These are phyloP conservation scores for Lasioglossum pauxillum DNA, from an alignment of 2,888 invertebrate species.

Conservation along the genomic window DNA sequence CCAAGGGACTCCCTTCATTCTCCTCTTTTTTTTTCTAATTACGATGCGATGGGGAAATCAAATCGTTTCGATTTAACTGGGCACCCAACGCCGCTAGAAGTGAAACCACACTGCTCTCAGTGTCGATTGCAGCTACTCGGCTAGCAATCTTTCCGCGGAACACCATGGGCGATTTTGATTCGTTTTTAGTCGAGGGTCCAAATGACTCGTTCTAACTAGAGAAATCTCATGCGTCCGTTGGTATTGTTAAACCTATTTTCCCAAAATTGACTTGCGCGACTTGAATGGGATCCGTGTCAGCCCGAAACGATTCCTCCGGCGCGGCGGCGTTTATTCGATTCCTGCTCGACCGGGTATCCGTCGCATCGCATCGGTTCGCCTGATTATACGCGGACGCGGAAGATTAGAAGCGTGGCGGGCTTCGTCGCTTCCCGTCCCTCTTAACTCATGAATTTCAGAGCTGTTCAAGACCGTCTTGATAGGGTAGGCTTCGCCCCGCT, in stretches of 20 bases:
- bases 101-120: not conserved
- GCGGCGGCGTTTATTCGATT: slow-evolving; percentile 19
- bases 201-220: too few species aligned
- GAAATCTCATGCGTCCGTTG: not conserved
- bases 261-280: not conserved
- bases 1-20: not conserved
- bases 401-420: slow-evolving; percentile 19
- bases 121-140: not conserved
- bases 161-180: not conserved
- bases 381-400: slow-evolving; percentile 13
- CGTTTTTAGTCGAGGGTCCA: too few species aligned
- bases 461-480: slow-evolving; percentile 60
- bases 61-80: not conserved
- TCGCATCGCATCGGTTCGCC: not conserved
- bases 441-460: slow-evolving; percentile 62
- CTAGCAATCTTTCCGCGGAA: not conserved
- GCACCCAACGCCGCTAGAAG: not conserved
- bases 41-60: not conserved
- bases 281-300: too few species aligned
- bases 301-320: slow-evolving; percentile 9
- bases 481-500: slow-evolving; percentile 42
- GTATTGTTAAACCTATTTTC: not conserved
- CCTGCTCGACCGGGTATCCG: not conserved
- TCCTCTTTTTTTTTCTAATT: not conserved
- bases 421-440: slow-evolving; percentile 24